Base-by-base conservation (phyloP, 2,797 vertebrate species). In the Halcyon chelicuti region DNA sequence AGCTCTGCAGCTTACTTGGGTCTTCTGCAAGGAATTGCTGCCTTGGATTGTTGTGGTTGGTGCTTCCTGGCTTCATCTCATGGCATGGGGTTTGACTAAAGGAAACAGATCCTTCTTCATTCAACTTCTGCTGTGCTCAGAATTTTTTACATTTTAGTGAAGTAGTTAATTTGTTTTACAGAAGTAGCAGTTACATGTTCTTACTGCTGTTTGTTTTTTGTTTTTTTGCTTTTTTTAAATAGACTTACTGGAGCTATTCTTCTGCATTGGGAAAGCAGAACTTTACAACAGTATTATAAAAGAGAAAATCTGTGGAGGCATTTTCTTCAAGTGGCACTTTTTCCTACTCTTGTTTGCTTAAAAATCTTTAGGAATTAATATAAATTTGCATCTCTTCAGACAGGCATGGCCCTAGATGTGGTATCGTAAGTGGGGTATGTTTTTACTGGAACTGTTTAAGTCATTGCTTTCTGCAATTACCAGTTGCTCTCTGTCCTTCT, bases 21-120 rank as follows among this genome's bases (percentile, higher is more conserved):
- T n/a, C 26, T 35, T 40, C 8, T 20, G 19, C 9, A 42, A 39
- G 28, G 20, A 35, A 8, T 14, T 1, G 1, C 37, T 7, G 7
- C 9, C 20, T 47, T 26, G 16, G 17, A 18, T 9, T 33, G 14
- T 44, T 81, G 3, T 0, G 0, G 47, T 14, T 57, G 42, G 16
- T 61, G 33, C 31, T 66, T 47, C 14, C 7, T 40, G 21, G 39
- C 49, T 55, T 66, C 15, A 8, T 7, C 23, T 33, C 54, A 28
- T 31, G 49, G 21, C 14, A 16, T 18, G 5, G 3, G 22, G 20
- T 35, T 72, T 49, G 13, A 28, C 16, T 51, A 20, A 39, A 33
- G 40, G 33, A 52, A 60, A 47, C 5, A 21, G 10, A 33, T 22
- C 7, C 12, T 35, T 44, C 35, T 67, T 44, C 44, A 23, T 49